These are phyloP conservation scores for Falco columbarius DNA, from an alignment of 2,797 vertebrate species.

Conservation along the genomic window DNA sequence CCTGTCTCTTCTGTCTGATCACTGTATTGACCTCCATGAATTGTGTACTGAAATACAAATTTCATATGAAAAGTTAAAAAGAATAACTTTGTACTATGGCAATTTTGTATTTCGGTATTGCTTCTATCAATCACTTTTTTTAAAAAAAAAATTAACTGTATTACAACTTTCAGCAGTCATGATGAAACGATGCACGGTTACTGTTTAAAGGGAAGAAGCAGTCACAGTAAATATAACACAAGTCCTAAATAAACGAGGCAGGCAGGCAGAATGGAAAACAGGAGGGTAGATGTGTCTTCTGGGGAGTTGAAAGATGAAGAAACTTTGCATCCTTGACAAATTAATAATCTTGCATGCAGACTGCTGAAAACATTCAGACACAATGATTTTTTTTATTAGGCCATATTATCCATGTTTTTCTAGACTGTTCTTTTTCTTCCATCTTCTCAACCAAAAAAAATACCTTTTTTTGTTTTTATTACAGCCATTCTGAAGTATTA, in stretches of 20 bases:
- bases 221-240: not conserved
- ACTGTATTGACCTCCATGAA: conserved; percentile 77
- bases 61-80: not conserved
- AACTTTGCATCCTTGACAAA: not conserved
- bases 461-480: not conserved
- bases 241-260: not conserved
- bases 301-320: not conserved
- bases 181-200: not conserved
- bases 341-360: not conserved
- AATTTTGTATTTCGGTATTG: not conserved
- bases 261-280: not conserved
- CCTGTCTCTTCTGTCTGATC: conserved; percentile 80
- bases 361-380: not conserved
- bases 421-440: not conserved
- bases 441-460: not conserved
- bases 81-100: not conserved
- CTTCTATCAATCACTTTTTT: not conserved
- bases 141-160: not conserved
- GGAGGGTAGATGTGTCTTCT: not conserved
- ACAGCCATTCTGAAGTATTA: not conserved
- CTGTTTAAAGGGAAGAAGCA: not conserved
- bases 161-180: not conserved
- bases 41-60: conserved; percentile 82
- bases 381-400: not conserved
- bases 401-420: not conserved